Base-by-base conservation (phyloP, 2,888 invertebrate genomes). In the Drosophila parthenogenetica region DNA sequence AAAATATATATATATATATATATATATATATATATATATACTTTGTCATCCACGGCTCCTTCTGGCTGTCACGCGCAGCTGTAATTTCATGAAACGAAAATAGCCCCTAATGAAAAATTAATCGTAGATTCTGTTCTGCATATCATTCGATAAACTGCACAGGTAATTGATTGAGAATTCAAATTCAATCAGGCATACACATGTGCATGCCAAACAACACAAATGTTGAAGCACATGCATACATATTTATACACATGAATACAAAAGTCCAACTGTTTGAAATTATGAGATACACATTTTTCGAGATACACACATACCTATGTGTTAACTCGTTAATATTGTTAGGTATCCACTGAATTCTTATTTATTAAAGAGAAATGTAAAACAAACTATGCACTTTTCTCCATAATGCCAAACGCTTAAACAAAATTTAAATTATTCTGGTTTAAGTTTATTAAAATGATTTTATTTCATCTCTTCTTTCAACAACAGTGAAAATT, bases 251-350 rank as follows among this genome's bases (percentile, higher is more conserved):
- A 16, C 22, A 25, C 16, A 32, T 46, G 19, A 39, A 35, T 59
- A 32, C 54, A 37, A 42, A 11, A 16, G 19, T 43, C 14, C 29
- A 17, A 48, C 19, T 51, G 63, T 46, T 73, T 42, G 16, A 61
- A 43, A 50, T 61, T 53, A 67, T 57, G 58, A 53, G 69, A 74
- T 74, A 77, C 79, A 74, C 75, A 75, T 58, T 78, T 78, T 69
- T 40, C 40, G 14, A 74, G 63, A 63, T 62, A 77, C 63, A 57
- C 48, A 60, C 29, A 45, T 40, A 50, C 10, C 46, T 3, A 48
- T 55, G 19, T 17, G 16, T 25, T 14, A 17, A 54, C 43, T 35
- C 39, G 19, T 55, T 22, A 19, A 51, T 22, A 25, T 62, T 42
- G n/a, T 22, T 46, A 42, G 32, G 29, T 25, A 50, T 49, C 16